Evolutionary conservation across 2,797 vertebrate genomes (phyloP).

Genomic region (Ctenopoma kingsleyae): DNA sequence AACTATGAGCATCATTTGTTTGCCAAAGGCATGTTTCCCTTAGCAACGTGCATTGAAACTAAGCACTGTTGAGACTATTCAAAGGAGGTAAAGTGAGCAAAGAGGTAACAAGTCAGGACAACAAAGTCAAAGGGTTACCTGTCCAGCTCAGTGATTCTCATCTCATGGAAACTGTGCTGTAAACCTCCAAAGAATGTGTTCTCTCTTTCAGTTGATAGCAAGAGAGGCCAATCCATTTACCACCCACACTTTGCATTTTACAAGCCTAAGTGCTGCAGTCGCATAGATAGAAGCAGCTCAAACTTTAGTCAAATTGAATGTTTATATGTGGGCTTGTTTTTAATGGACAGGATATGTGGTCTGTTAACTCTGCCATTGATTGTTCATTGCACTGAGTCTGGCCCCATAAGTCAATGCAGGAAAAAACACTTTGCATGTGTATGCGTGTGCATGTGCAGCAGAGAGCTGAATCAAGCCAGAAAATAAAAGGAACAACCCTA

Average conservation of each 20-base stretch:
- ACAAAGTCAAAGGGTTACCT: conserved; percentile 42
- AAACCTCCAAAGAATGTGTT: conserved; percentile 17
- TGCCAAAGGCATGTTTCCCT: conserved; percentile 63
- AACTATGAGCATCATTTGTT: conserved; percentile 70
- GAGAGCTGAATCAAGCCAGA: conserved; percentile 15
- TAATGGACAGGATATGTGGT: conserved; percentile 49
- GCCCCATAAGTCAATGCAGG: conserved; percentile 39
- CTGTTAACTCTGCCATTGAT: conserved; percentile 47
- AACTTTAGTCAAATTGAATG: conserved; percentile 17
- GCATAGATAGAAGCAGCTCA: conserved; percentile 17
- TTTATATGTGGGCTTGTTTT: conserved; percentile 40
- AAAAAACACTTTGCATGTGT: conserved; percentile 28
- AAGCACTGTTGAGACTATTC: conserved; percentile 50
- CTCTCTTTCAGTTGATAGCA: conserved; percentile 12
- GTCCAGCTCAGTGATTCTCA: conserved; percentile 26
- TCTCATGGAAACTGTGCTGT: conserved; percentile 16
- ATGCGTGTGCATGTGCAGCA: no score
- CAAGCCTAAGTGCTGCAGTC: conserved; percentile 12
- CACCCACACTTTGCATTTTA: conserved; percentile 58
- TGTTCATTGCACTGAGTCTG: conserved; percentile 25
- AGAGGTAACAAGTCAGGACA: conserved; percentile 44
- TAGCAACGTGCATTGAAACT: conserved; percentile 64
- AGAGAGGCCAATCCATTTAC: background rate
- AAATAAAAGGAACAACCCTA: background rate
- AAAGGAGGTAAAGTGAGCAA: conserved; percentile 53